Evolutionary conservation across 2,888 invertebrate species (phyloP), one percentile per base, ranked within the genome.

Genomic region (Pristionchus entomophagus): DNA sequence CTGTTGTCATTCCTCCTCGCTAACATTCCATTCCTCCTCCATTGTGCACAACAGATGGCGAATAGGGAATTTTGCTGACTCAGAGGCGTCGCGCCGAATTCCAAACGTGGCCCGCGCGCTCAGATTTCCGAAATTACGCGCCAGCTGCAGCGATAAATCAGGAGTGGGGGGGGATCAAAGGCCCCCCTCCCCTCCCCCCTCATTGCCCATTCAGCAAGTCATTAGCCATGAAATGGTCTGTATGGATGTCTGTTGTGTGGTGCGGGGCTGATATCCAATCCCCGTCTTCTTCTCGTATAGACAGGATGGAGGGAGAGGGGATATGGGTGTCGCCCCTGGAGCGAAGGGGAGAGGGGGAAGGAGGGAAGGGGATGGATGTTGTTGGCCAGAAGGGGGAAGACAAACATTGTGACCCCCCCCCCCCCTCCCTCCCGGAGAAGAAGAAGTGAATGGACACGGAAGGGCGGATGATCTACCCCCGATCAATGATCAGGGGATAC

Each of bases 191-290:
- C 77, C 4, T 12, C 4, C 19, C 49, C 49, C 22, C 41, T 73
- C 73, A 73, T 73, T 73, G 65, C 35, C 35, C 65, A 65, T 65
- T 65, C 65, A 65, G 35, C 65, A 35, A 65, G n/a, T 73, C 73
- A 73, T 73, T 73, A 41, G 73, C 41, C 73, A 49, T 59, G n/a
- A n/a, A n/a, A n/a, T n/a, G n/a, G n/a, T n/a, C n/a, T n/a, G n/a
- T n/a, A n/a, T n/a, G n/a, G n/a, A n/a, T n/a, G n/a, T n/a, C n/a
- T n/a, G n/a, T n/a, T n/a, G n/a, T n/a, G n/a, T n/a, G n/a, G n/a
- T n/a, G n/a, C n/a, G n/a, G n/a, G 56, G 56, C 59, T 82, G 38
- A 56, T 56, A 38, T n/a, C 82, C 38, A 38, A 45, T 59, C 59
- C 59, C 59, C 59, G 38, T 82, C 49, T 49, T 38, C 41, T 49